Percentiles rank a stretch among this genome's conserved stretches.
These are phyloP conservation scores for Ochropleura plecta DNA, from an alignment of 2,888 invertebrate species.

Conservation along the genomic window DNA sequence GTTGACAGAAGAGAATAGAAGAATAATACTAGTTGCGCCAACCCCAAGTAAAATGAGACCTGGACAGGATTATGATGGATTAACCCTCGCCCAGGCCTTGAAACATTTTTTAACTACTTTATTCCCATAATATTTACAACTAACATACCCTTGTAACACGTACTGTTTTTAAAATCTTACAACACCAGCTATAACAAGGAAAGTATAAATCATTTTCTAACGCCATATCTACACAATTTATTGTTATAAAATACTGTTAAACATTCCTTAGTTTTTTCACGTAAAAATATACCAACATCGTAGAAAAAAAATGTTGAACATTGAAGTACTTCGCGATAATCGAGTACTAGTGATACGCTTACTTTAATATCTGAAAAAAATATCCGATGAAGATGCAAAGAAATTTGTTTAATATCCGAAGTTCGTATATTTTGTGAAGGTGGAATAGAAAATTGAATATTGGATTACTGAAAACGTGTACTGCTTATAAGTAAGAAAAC, in stretches of 20 bases:
- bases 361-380: slow-evolving; percentile 51
- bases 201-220: slow-evolving; percentile 32
- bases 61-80: too few relatives aligned
- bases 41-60: too few relatives aligned
- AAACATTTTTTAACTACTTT: background rate
- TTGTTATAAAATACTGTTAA: slow-evolving; percentile 16
- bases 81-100: too few relatives aligned
- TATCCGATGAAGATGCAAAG: slow-evolving; percentile 9
- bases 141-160: background rate
- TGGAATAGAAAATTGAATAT: slow-evolving; percentile 29
- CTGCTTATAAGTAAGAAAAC: background rate
- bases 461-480: slow-evolving; percentile 4
- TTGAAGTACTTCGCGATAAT: slow-evolving; percentile 34
- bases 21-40: too few relatives aligned
- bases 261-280: slow-evolving; percentile 12
- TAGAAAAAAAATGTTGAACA: slow-evolving; percentile 24
- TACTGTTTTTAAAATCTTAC: slow-evolving; percentile 11
- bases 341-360: slow-evolving; percentile 45
- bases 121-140: background rate
- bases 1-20: too few relatives aligned
- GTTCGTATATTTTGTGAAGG: slow-evolving; percentile 34
- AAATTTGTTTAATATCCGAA: slow-evolving; percentile 53
- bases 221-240: slow-evolving; percentile 25
- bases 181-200: background rate
- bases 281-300: background rate